These are phyloP conservation scores for Galeruca laticollis DNA, from an alignment of 2,888 invertebrate species.

Conservation along the genomic window DNA sequence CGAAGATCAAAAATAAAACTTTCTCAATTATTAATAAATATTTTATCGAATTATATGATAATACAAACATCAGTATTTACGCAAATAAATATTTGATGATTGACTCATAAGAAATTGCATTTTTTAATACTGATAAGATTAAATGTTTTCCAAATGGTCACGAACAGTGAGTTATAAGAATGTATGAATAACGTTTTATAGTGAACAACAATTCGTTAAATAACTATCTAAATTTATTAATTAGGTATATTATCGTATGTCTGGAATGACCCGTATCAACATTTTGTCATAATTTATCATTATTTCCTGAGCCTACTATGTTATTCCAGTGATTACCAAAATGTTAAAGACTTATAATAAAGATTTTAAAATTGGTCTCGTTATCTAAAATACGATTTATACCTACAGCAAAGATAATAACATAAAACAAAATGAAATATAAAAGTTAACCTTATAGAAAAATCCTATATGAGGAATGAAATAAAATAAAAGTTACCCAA, in stretches of 20 bases:
- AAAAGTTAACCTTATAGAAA: no score
- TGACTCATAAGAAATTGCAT: not conserved
- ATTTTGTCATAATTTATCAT: constrained; percentile 58
- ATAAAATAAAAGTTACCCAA: no score
- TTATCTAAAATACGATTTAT: no score
- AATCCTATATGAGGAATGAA: no score
- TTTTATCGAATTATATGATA: no score
- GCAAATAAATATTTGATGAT: not conserved
- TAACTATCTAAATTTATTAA: constrained; percentile 52
- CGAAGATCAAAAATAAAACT: not conserved
- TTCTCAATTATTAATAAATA: no score
- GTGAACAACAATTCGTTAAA: constrained; percentile 25
- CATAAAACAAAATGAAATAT: no score
- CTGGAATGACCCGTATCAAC: constrained; percentile 55
- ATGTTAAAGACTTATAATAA: constrained; percentile 42
- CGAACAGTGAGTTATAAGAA: not conserved
- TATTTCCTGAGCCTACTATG: constrained; percentile 59
- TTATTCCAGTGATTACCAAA: constrained; percentile 51
- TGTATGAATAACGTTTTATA: constrained; percentile 1
- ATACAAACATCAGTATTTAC: no score
- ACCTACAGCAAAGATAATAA: no score
- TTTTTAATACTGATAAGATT: constrained; percentile 15
- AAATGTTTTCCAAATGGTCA: constrained; percentile 13
- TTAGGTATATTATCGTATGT: constrained; percentile 51
- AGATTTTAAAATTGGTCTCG: no score